Evolutionary conservation across 2,113 vertebrate genomes (phyloP).

Genomic region (Rhineura floridana): DNA sequence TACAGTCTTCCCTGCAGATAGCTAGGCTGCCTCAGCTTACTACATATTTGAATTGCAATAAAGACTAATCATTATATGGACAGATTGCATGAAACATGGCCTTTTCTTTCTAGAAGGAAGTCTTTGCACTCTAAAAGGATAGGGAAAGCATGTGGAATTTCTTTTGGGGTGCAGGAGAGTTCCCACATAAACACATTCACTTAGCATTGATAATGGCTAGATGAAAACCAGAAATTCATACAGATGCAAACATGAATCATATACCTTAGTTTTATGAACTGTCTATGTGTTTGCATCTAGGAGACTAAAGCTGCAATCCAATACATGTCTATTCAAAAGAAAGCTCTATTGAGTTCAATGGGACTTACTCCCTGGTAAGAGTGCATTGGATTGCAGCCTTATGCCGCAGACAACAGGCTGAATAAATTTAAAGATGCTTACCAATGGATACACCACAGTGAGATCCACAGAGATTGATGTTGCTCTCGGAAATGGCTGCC

Average conservation of each 20-base stretch:
- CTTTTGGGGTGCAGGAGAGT: neutral
- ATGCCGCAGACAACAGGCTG: neutral
- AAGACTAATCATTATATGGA: neutral
- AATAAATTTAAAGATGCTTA: slow-evolving; percentile 67
- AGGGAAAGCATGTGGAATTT: no score
- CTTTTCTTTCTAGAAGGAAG: neutral
- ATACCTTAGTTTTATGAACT: neutral
- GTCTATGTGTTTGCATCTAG: neutral
- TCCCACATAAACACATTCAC: neutral
- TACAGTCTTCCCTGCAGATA: neutral
- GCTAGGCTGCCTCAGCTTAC: neutral
- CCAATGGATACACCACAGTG: slow-evolving; percentile 95
- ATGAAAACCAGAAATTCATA: neutral
- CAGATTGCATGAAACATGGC: neutral
- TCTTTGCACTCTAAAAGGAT: no score
- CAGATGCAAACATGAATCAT: neutral
- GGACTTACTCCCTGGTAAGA: no score
- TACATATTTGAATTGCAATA: no score
- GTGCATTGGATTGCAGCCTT: no score
- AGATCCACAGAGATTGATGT: slow-evolving; percentile 92
- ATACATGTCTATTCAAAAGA: no score
- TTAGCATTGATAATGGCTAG: neutral
- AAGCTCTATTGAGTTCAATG: no score
- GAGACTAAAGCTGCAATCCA: no score
- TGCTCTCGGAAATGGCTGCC: slow-evolving; percentile 94